Evolutionary conservation across 2,888 invertebrate genomes (phyloP), one percentile per base, ranked within the genome.

Genomic region (Theretra japonica): DNA sequence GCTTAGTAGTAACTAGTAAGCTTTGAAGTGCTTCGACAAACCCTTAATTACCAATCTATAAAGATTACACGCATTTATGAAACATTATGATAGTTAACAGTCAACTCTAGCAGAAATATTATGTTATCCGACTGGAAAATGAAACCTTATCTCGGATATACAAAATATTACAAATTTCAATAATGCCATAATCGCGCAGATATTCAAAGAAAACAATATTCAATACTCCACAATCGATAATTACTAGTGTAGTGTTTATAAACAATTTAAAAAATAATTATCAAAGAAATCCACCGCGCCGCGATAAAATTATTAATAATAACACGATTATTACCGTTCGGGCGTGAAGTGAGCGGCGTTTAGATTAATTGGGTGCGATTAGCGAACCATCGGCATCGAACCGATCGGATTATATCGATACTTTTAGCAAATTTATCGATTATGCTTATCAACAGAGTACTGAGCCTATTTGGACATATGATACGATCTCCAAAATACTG

Each of bases 321-420:
- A 79, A 79, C 73, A 75, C 79, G 80, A 83, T 82, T 79, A 62
- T 48, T 83, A 83, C 76, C 71, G 72, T 73, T 73, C 65, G 41
- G 65, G 75, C 78, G 75, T 28, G 74, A 74, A 75, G 72, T 77
- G 79, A 79, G 82, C 74, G 73, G 77, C 81, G 79, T 85, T 83
- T 80, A 87, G 87, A 90, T 90, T 86, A 88, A 90, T 89, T 87
- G 86, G 80, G 74, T 81, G 76, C 83, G 89, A 90, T 90, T 88
- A 88, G 83, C 83, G 76, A 83, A 82, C 81, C 83, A 82, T 82
- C 81, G 57, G 79, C 79, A 76, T 72, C 75, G 78, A 82, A 78
- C 78, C 80, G 78, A 83, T 80, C 74, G 75, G 81, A 82, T 83
- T 80, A 76, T 79, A 82, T 81, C 82, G 82, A 79, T 76, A 74